Conservation (phyloP, 2,888 invertebrate genomes). For the Melinopterus prodromus region DNA sequence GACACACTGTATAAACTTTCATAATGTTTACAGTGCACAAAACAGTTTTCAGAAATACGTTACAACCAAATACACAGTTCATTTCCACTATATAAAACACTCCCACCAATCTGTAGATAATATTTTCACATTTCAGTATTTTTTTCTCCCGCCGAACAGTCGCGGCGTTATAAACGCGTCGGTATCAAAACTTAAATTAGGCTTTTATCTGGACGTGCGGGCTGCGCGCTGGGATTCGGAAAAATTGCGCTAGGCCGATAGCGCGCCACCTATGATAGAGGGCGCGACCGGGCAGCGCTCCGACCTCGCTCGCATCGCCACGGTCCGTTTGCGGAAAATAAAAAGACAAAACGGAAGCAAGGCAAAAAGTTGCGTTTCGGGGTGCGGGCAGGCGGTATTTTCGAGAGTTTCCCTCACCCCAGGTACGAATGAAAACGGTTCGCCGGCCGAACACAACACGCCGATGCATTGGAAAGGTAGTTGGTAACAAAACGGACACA, state of each 20-base stretch:
- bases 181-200: conserved; percentile 4
- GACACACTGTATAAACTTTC: no score
- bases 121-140: neutral
- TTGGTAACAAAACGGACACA: neutral
- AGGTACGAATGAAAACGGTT: neutral
- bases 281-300: neutral
- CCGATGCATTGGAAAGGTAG: neutral
- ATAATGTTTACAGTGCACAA: no score
- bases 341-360: neutral
- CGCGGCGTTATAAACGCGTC: neutral
- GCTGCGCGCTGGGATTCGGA: neutral
- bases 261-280: neutral
- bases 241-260: neutral
- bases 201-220: neutral
- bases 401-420: neutral
- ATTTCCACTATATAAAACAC: neutral
- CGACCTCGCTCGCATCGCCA: neutral
- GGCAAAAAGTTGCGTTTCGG: neutral
- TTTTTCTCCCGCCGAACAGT: neutral
- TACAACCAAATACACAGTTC: no score
- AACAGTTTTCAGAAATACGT: no score
- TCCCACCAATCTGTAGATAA: neutral
- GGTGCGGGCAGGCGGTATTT: neutral
- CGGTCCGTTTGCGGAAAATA: neutral
- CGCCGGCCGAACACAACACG: neutral